Percentiles rank a stretch among this genome's conserved stretches.
phyloP scores from a whole-genome alignment of 2,888 invertebrate species.

The Protula sp. region DNA sequence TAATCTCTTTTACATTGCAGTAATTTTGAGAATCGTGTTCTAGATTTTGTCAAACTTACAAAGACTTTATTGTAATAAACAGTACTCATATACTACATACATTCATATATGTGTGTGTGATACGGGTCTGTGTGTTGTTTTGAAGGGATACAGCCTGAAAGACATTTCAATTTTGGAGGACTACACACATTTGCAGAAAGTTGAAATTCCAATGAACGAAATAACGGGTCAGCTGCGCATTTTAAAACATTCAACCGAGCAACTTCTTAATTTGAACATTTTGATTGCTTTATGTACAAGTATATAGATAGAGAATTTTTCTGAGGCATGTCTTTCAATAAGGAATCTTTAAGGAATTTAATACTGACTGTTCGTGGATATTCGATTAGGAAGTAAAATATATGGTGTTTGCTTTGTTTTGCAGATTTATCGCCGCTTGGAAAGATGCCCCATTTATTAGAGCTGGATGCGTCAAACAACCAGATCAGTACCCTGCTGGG shows the following conservation, averaged over 20 bases:
- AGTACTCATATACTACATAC: too few relatives aligned
- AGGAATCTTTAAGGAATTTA: too few relatives aligned
- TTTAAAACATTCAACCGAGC: too few relatives aligned
- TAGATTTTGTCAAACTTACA: not conserved
- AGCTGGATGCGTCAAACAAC: conserved; percentile 51
- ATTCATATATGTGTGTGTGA: too few relatives aligned
- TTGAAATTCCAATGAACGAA: conserved; percentile 49
- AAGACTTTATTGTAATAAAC: not conserved
- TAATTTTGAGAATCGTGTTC: not conserved
- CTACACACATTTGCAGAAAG: conserved; percentile 45
- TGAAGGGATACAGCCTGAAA: conserved; percentile 41
- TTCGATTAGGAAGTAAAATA: too few relatives aligned
- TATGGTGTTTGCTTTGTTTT: conserved; percentile 12
- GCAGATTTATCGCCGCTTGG: conserved; percentile 46
- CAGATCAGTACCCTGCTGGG: conserved; percentile 41
- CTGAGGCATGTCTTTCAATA: too few relatives aligned
- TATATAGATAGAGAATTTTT: too few relatives aligned
- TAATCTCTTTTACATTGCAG: too few relatives aligned
- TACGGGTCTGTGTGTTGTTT: too few relatives aligned
- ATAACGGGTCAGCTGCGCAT: conserved; percentile 41
- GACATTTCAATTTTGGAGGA: conserved; percentile 40
- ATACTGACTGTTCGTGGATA: too few relatives aligned
- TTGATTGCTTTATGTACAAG: too few relatives aligned
- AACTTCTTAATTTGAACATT: too few relatives aligned
- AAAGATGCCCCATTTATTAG: conserved; percentile 39